Percentiles rank a stretch among this genome's conserved stretches.
Conservation (phyloP, 2,113 vertebrate species). For the Acanthisitta chloris region DNA sequence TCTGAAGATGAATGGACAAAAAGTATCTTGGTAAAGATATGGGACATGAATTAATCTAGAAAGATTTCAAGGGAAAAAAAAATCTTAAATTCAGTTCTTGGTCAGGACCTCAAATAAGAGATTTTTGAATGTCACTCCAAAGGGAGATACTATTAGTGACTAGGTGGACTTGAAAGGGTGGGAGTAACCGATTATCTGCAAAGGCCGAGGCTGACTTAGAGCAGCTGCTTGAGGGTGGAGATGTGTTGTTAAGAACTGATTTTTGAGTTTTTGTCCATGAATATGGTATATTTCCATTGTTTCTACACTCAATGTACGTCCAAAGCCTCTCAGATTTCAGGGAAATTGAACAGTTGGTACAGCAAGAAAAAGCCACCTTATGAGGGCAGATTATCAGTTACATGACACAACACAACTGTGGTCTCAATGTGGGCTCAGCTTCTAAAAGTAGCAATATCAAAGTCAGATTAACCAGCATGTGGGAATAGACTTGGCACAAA, state of each 20-base stretch:
- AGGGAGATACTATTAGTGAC: not conserved
- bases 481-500: constrained; percentile 30
- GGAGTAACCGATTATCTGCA: not conserved
- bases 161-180: not conserved
- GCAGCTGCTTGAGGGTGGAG: not conserved
- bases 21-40: not conserved
- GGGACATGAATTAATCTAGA: not conserved
- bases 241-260: not conserved
- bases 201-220: not conserved
- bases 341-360: not conserved
- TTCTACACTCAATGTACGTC: not conserved
- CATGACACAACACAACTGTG: not conserved
- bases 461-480: constrained; percentile 6
- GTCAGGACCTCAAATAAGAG: not conserved
- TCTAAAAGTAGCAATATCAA: constrained; percentile 38
- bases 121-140: not conserved
- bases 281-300: not conserved
- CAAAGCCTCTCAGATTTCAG: not conserved
- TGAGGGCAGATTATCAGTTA: not conserved
- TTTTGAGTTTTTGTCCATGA: not conserved
- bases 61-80: not conserved
- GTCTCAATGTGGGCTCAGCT: not conserved
- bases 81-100: not conserved
- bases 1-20: not conserved
- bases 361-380: not conserved